phyloP scores from a whole-genome alignment of 2,888 invertebrate genomes.

The Clusia tigrina region DNA sequence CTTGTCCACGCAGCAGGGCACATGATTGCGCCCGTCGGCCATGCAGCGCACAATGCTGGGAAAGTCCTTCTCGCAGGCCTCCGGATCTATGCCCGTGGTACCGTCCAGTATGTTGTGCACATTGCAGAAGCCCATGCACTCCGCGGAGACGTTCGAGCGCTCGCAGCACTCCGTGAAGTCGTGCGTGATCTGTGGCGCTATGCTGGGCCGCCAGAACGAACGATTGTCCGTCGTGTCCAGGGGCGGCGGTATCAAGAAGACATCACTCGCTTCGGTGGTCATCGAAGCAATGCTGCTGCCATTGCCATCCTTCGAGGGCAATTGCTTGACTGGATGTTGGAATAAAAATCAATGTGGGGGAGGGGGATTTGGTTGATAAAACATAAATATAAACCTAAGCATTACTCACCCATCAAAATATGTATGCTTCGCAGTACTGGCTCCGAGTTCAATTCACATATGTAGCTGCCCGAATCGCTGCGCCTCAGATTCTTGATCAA shows the following conservation, averaged over 20 bases:
- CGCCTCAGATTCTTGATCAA: constrained; percentile 76
- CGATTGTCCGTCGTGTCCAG: constrained; percentile 56
- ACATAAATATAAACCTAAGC: neutral
- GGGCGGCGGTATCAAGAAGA: constrained; percentile 55
- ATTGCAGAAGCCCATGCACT: constrained; percentile 83
- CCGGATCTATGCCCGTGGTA: constrained; percentile 80
- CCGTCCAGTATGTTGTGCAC: constrained; percentile 79
- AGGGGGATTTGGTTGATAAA: too few relatives aligned
- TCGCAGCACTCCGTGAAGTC: constrained; percentile 85
- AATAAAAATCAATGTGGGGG: too few relatives aligned
- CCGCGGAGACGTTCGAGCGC: constrained; percentile 72
- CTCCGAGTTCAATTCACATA: constrained; percentile 83
- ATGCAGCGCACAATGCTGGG: constrained; percentile 80
- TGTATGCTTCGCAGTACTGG: constrained; percentile 82
- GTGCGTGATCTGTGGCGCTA: constrained; percentile 68
- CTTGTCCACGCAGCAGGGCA: constrained; percentile 83
- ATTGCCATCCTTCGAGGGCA: constrained; percentile 34
- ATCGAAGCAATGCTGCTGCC: constrained; percentile 35
- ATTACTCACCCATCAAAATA: constrained; percentile 73
- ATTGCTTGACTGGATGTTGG: constrained; percentile 44
- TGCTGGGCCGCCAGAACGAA: constrained; percentile 53
- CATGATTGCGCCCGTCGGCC: constrained; percentile 85
- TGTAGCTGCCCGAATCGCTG: constrained; percentile 80
- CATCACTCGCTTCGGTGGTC: constrained; percentile 49
- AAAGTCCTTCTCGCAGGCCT: constrained; percentile 82